Conservation (phyloP, 2,888 invertebrate species). For the Heliconius sara region DNA sequence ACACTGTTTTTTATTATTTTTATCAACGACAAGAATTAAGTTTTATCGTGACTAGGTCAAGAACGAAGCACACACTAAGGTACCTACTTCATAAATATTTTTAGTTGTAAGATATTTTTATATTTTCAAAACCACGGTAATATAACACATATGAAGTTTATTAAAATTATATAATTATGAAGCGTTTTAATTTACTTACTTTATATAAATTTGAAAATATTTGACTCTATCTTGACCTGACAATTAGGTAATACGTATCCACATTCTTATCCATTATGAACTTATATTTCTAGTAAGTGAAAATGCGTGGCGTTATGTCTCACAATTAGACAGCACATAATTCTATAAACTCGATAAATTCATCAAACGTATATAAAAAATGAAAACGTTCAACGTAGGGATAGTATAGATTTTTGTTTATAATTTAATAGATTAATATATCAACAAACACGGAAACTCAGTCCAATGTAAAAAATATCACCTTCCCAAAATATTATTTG, state of each 20-base stretch:
- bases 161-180: neutral
- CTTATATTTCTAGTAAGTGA: too few relatives aligned
- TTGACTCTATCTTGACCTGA: too few relatives aligned
- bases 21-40: neutral
- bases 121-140: neutral
- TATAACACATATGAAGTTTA: neutral
- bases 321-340: too few relatives aligned
- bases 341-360: too few relatives aligned
- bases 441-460: neutral
- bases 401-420: neutral
- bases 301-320: too few relatives aligned
- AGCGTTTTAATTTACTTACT: too few relatives aligned
- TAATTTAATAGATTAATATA: neutral
- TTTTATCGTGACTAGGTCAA: slow-evolving; percentile 13
- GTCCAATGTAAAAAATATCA: neutral
- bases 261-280: too few relatives aligned
- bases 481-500: slow-evolving; percentile 22
- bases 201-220: too few relatives aligned
- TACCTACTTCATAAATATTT: neutral
- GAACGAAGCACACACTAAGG: neutral
- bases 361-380: too few relatives aligned
- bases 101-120: neutral
- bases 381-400: too few relatives aligned
- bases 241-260: too few relatives aligned
- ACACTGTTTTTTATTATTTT: neutral